Evolutionary conservation across 2,113 vertebrate genomes (phyloP).

Genomic region (Australoheros scitulus): DNA sequence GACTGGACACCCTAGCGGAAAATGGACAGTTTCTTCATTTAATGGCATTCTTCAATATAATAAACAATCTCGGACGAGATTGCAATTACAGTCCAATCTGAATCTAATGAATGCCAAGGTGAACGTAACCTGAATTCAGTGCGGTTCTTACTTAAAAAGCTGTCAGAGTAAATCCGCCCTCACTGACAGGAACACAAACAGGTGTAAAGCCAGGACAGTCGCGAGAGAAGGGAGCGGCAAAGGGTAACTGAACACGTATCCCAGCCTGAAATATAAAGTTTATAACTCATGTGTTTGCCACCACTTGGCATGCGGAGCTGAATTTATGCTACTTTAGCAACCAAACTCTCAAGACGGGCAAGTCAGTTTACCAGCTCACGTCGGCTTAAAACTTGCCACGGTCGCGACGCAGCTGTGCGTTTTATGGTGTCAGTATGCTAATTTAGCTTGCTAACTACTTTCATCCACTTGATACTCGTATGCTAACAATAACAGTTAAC

Average conservation of each 20-base stretch:
- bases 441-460: not conserved
- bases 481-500: not conserved
- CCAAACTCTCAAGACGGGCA: not conserved
- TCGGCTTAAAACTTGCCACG: not conserved
- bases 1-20: not conserved
- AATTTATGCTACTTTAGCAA: not conserved
- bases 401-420: not conserved
- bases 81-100: not conserved
- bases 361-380: not conserved
- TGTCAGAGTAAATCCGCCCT: not conserved
- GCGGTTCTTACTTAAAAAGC: not conserved
- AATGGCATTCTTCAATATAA: not conserved
- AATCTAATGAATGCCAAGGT: conserved; percentile 47
- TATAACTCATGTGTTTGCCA: not conserved
- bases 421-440: not conserved
- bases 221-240: not conserved
- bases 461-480: not conserved
- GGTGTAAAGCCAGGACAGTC: not conserved
- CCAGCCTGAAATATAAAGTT: not conserved
- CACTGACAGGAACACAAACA: not conserved
- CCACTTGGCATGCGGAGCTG: not conserved
- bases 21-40: not conserved
- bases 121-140: conserved; percentile 25
- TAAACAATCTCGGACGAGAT: not conserved
- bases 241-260: not conserved